Percentiles rank a stretch among this genome's conserved stretches.
Conservation (phyloP, 1,140 invertebrate species). For the Aethina tumida region DNA sequence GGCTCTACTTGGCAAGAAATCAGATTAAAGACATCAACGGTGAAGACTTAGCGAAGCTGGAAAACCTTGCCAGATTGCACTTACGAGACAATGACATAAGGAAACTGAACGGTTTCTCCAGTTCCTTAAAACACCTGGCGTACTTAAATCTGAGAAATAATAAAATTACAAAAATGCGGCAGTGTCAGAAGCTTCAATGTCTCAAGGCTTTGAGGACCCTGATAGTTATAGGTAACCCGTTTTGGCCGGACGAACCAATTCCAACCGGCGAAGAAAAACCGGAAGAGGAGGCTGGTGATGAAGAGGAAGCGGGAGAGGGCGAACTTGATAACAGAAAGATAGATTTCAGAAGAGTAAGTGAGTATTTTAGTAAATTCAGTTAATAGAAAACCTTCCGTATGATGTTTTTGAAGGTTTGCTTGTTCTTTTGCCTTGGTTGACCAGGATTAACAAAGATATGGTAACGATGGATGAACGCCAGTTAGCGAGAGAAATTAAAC, state of each 20-base stretch:
- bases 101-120: slow-evolving; percentile 38
- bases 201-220: slow-evolving; percentile 37
- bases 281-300: slow-evolving; percentile 24
- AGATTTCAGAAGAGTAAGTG: slow-evolving; percentile 31
- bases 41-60: slow-evolving; percentile 35
- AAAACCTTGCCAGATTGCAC: slow-evolving; percentile 41
- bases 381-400: slow-evolving; percentile 13
- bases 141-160: slow-evolving; percentile 45
- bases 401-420: slow-evolving; percentile 37
- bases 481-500: slow-evolving; percentile 17
- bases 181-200: slow-evolving; percentile 41
- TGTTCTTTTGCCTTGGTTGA: slow-evolving; percentile 37
- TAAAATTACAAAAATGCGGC: slow-evolving; percentile 38
- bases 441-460: slow-evolving; percentile 40
- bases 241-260: slow-evolving; percentile 15
- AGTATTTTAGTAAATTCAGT: slow-evolving; percentile 3
- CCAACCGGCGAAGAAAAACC: slow-evolving; percentile 24
- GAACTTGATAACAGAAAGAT: slow-evolving; percentile 31
- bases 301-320: slow-evolving; percentile 31
- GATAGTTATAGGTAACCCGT: slow-evolving; percentile 35
- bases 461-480: slow-evolving; percentile 41
- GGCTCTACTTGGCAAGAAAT: slow-evolving; percentile 24
- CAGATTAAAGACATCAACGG: slow-evolving; percentile 15
- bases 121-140: slow-evolving; percentile 33
- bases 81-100: slow-evolving; percentile 42